Percentiles rank a stretch among this genome's conserved stretches.
These are phyloP conservation scores for Tenualosa ilisha DNA, from an alignment of 2,797 vertebrate species.

Conservation along the genomic window DNA sequence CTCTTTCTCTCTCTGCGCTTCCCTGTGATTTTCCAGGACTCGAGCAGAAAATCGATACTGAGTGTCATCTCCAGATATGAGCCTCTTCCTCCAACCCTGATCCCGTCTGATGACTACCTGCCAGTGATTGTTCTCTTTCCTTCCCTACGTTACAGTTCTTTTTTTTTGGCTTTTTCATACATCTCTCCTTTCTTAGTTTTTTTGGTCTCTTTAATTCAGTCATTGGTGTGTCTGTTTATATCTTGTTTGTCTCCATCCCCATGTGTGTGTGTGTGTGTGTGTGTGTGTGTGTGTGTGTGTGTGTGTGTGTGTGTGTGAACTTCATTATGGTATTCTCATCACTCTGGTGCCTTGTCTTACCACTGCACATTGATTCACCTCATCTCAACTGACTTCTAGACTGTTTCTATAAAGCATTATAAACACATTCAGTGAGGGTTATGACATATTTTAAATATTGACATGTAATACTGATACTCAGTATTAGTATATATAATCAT, in stretches of 20 bases:
- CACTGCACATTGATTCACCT: neutral
- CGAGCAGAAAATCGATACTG: conserved; percentile 16
- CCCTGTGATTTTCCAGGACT: neutral
- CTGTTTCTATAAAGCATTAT: too few species aligned
- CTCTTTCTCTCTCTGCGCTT: neutral
- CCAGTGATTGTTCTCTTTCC: neutral
- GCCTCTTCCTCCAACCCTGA: conserved; percentile 3
- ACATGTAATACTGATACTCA: too few species aligned
- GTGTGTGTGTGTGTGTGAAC: conserved; percentile 13
- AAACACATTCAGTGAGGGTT: neutral
- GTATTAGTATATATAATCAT: too few species aligned
- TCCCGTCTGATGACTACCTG: neutral
- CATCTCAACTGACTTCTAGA: neutral
- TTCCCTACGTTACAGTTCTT: neutral
- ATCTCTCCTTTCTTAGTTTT: neutral
- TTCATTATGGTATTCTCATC: conserved; percentile 5
- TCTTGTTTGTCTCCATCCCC: neutral
- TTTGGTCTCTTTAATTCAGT: neutral
- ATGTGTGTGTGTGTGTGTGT: neutral
- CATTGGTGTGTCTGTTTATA: neutral
- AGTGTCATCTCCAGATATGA: conserved; percentile 20
- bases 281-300: neutral
- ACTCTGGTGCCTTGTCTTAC: neutral
- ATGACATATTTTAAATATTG: too few species aligned
- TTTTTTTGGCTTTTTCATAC: neutral